A percentile compares a stretch with the other conserved stretches of the same genome.
Evolutionary conservation across 2,797 vertebrate genomes (phyloP).

Genomic region (Notoglanidium macrostoma): DNA sequence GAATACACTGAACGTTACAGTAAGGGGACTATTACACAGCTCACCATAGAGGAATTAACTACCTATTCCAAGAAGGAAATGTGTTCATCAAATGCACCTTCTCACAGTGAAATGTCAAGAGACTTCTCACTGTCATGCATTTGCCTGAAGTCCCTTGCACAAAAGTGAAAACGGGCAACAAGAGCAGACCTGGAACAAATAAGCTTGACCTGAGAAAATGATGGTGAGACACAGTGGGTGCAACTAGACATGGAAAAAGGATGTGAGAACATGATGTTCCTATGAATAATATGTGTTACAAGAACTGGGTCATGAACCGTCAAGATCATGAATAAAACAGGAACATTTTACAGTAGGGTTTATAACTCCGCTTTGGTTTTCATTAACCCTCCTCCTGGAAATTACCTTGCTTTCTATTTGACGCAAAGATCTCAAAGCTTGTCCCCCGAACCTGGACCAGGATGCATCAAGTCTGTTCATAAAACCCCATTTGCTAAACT

Average conservation of each 20-base stretch:
- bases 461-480: neutral
- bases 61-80: slow-evolving; percentile 29
- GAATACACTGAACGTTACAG: slow-evolving; percentile 30
- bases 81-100: slow-evolving; percentile 20
- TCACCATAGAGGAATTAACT: slow-evolving; percentile 36
- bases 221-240: slow-evolving; percentile 53
- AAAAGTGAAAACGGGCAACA: slow-evolving; percentile 49
- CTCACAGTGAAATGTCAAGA: slow-evolving; percentile 33
- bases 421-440: neutral
- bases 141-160: slow-evolving; percentile 11
- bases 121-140: slow-evolving; percentile 26
- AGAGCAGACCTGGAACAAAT: slow-evolving; percentile 14
- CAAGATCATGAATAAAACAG: slow-evolving; percentile 35
- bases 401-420: neutral
- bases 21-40: slow-evolving; percentile 19
- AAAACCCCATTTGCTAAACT: neutral
- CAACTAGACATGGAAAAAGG: slow-evolving; percentile 37
- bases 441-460: neutral
- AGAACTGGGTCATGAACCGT: slow-evolving; percentile 28
- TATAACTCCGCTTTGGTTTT: slow-evolving; percentile 65
- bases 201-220: slow-evolving; percentile 36
- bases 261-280: slow-evolving; percentile 11
- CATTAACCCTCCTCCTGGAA: slow-evolving; percentile 61
- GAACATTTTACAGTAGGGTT: slow-evolving; percentile 52
- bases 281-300: slow-evolving; percentile 28